Evolutionary conservation across 2,888 invertebrate species (phyloP), one percentile per base, ranked within the genome.

Genomic region (Allacma fusca): DNA sequence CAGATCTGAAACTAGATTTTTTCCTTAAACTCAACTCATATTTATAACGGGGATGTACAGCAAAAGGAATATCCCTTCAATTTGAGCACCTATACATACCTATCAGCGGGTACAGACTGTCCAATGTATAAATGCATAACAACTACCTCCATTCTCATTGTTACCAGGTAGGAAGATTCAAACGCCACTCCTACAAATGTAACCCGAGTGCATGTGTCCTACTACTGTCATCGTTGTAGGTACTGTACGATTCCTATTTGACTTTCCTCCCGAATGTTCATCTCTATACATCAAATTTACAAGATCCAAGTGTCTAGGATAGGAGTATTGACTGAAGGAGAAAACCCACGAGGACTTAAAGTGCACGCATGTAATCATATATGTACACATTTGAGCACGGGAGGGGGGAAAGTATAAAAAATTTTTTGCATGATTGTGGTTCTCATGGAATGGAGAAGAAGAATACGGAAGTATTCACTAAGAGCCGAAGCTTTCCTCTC

Each of bases 1-100:
- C 50, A 50, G 50, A 50, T 2, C 50, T 50, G 50, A 50, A 50
- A 50, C 50, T 50, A 50, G 50, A 50, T 50, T 50, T 50, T 50
- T 50, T 50, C 50, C 50, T 16, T 13, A 12, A n/a, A 13, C 50
- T 50, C 19, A 13, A 5, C 19, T 50, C n/a, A 50, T 50, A 50
- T n/a, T 19, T 50, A 12, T n/a, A 50, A 50, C 1, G 50, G 19
- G 50, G 16, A 19, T 50, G 19, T 50, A n/a, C 50, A 50, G 9
- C 19, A 5, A 4, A 12, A 13, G 5, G 50, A n/a, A n/a, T 50
- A 19, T 50, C 16, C 50, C 50, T 50, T 34, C 34, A 50, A 50
- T 19, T 50, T 50, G 50, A 50, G 50, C 19, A 12, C n/a, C 50
- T 16, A 34, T 50, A 50, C 50, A 50, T 50, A 50, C n/a, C 16